Percentiles rank a stretch among this genome's conserved stretches.
Conservation (phyloP, 1,140 invertebrate genomes). For the Lethrus apterus region DNA sequence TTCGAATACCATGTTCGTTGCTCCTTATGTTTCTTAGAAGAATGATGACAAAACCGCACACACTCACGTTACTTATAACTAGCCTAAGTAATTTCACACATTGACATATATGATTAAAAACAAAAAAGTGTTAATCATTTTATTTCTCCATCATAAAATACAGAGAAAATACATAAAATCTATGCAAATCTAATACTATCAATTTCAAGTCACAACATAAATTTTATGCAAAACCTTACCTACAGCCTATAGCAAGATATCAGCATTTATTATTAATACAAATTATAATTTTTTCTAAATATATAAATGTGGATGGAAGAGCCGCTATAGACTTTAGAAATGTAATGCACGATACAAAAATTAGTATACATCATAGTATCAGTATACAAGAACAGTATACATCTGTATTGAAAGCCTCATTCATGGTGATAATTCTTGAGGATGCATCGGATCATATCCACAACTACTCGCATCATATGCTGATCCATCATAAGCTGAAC, state of each 20-base stretch:
- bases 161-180: conserved; percentile 16
- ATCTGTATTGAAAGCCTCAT: conserved; percentile 19
- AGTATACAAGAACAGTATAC: conserved; percentile 19
- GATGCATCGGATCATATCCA: conserved; percentile 79
- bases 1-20: not conserved
- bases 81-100: conserved; percentile 1
- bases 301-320: not conserved
- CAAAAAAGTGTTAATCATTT: conserved; percentile 3
- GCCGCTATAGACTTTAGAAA: conserved; percentile 7
- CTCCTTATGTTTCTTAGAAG: not conserved
- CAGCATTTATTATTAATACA: too few relatives aligned
- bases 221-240: too few relatives aligned
- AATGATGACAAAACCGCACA: too few relatives aligned
- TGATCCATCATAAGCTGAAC: conserved; percentile 76
- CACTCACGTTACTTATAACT: too few relatives aligned
- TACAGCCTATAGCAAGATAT: too few relatives aligned
- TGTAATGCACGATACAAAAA: conserved; percentile 21
- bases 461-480: conserved; percentile 80
- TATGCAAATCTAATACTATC: conserved; percentile 7
- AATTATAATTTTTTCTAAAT: not conserved
- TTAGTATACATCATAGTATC: conserved; percentile 21
- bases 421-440: conserved; percentile 65
- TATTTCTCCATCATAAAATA: conserved; percentile 14
- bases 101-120: not conserved
- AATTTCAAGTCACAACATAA: conserved; percentile 13